These are phyloP conservation scores for Seriola quinqueradiata DNA, from an alignment of 2,113 vertebrate genomes.

Conservation along the genomic window DNA sequence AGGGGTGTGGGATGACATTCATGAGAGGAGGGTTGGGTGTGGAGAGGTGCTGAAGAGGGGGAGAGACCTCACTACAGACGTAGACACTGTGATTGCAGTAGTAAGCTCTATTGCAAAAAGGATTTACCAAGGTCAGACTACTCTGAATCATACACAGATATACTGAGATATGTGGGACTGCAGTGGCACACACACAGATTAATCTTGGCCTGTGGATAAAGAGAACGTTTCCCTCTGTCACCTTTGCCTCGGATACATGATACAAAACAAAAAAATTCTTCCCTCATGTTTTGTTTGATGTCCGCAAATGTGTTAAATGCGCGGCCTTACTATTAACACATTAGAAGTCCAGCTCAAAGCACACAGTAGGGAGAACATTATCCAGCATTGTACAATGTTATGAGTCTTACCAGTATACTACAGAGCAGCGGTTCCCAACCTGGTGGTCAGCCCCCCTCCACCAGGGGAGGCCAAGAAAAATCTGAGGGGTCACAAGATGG, in stretches of 20 bases:
- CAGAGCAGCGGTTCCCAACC: conserved; percentile 13
- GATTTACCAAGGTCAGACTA: conserved; percentile 36
- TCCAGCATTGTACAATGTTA: conserved; percentile 18
- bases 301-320: background rate
- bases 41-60: conserved; percentile 50
- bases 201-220: conserved; percentile 23
- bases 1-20: conserved; percentile 48
- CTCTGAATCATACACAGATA: conserved; percentile 44
- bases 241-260: conserved; percentile 5
- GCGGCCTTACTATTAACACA: background rate
- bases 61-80: conserved; percentile 58
- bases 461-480: background rate
- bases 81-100: conserved; percentile 59
- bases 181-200: conserved; percentile 37
- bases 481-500: background rate
- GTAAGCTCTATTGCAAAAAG: conserved; percentile 39
- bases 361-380: background rate
- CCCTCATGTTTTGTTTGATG: conserved; percentile 10
- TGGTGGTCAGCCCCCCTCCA: background rate
- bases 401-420: conserved; percentile 8
- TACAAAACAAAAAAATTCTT: conserved; percentile 13
- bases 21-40: conserved; percentile 28
- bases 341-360: background rate
- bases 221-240: background rate
- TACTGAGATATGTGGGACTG: conserved; percentile 25